A percentile compares a stretch with the other conserved stretches of the same genome.
phyloP scores from a whole-genome alignment of 2,113 vertebrate species.

The Psilopsiagon aymara region DNA sequence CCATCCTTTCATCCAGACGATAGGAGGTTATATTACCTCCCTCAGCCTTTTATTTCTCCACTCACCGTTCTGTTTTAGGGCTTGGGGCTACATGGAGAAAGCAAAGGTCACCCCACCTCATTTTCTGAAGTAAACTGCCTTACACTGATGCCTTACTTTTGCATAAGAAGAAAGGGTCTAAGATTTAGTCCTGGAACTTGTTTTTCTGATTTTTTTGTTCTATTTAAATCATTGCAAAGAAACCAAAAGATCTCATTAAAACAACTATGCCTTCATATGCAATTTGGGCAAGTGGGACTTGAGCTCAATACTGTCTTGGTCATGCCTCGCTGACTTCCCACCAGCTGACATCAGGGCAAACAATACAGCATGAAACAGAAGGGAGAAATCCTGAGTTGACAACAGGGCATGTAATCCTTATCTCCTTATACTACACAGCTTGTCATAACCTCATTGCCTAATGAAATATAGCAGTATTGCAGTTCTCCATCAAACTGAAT shows the following conservation, averaged over 20 bases:
- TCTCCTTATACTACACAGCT: not conserved
- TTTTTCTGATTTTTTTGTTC: not conserved
- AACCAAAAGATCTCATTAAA: not conserved
- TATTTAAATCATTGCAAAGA: not conserved
- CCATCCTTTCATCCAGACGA: fast-evolving
- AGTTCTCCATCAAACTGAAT: not conserved
- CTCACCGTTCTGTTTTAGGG: not conserved
- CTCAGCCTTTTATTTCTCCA: not conserved
- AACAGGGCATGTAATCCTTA: not conserved
- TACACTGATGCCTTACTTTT: not conserved
- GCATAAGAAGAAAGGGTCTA: not conserved
- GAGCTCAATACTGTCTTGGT: not conserved
- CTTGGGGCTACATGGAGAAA: not conserved
- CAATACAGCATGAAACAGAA: not conserved
- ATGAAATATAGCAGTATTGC: not conserved
- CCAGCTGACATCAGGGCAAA: not conserved
- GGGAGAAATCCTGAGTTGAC: not conserved
- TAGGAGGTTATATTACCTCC: not conserved
- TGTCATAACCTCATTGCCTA: not conserved
- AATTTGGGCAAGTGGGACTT: not conserved
- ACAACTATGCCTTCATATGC: not conserved
- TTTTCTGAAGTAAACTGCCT: not conserved
- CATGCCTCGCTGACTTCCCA: not conserved
- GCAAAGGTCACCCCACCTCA: not conserved
- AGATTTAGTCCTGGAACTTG: not conserved